Conservation (phyloP, 2,888 invertebrate genomes). For the Sarcophaga rosellei region DNA sequence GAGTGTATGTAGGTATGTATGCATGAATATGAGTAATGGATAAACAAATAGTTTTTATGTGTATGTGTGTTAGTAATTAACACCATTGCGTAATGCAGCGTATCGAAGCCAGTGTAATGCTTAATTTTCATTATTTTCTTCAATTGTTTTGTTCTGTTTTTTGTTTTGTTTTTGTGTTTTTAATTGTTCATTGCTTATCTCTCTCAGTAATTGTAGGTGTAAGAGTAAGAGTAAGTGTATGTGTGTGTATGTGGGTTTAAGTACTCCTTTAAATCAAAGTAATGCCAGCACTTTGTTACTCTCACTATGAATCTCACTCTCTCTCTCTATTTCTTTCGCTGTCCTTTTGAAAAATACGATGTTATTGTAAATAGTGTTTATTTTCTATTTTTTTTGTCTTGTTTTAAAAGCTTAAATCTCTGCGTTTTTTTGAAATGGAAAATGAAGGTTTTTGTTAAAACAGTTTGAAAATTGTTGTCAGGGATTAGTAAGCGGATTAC, state of each 20-base stretch:
- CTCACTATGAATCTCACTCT: not conserved
- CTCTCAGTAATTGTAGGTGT: not conserved
- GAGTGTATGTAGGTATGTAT: not conserved
- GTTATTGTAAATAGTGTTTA: too few species aligned
- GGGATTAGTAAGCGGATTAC: not conserved
- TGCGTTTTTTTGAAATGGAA: not conserved
- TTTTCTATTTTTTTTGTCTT: not conserved
- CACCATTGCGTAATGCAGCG: slow-evolving; percentile 80
- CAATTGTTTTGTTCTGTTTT: not conserved
- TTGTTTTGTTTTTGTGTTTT: not conserved
- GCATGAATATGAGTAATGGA: slow-evolving; percentile 10
- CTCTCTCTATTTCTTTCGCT: not conserved
- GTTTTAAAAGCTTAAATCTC: not conserved
- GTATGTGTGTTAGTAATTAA: slow-evolving; percentile 77
- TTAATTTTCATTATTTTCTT: slow-evolving; percentile 54
- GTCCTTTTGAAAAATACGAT: not conserved
- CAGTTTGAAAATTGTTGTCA: not conserved
- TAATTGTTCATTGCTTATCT: not conserved
- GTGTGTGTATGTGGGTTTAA: not conserved
- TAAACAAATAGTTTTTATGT: slow-evolving; percentile 67
- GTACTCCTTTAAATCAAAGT: slow-evolving; percentile 15
- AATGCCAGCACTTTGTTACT: not conserved
- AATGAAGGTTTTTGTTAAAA: not conserved
- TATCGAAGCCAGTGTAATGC: slow-evolving; percentile 79
- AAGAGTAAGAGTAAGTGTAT: not conserved